Evolutionary conservation across 1,140 invertebrate genomes (phyloP), one percentile per base, ranked within the genome.

Genomic region (Macrobrachium nipponense): DNA sequence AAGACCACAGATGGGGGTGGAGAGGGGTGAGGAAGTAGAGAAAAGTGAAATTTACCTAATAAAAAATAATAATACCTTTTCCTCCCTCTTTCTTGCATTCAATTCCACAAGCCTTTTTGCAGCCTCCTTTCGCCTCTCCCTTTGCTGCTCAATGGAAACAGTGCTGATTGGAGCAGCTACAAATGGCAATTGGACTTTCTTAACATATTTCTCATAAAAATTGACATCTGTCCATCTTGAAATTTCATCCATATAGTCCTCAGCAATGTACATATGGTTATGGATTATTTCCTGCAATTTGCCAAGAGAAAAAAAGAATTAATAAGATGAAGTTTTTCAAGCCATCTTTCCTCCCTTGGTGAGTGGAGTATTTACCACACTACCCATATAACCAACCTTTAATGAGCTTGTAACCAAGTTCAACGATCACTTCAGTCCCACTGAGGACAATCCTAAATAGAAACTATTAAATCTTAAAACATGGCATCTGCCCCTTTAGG

Each of bases 141-240:
- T 95, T 91, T 96, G 96, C 90, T 97, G 96, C 90, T 97, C 96
- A 27, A 91, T 88, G 23, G 90, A 91, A 58, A 92, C 91, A 82
- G 92, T 92, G 82, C 91, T 91, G 20, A 92, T 88, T 79, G 93
- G 92, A 20, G 88, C 89, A 17, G 94, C 92, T 59, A 94, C 93
- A 90, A 94, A 97, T 0, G 97, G 97, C 72, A 98, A 91, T 88
- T 98, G 97, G 79, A 98, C 94, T 91, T 95, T 95, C 89, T 95
- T 94, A 0, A 97, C 95, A 93, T 97, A 94, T 11, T 92, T 91
- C 86, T 98, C 95, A 91, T 97, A 98, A 91, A 96, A 95, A 86
- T 96, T 95, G 14, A 93, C 87, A 89, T 96, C 94, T 0, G 94
- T 92, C 97, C 97, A 98, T 88, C 94, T 94, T 7, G 93, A 92